Evolutionary conservation across 2,113 vertebrate genomes (phyloP), one percentile per base, ranked within the genome.

Genomic region (Zosterops pallidus): DNA sequence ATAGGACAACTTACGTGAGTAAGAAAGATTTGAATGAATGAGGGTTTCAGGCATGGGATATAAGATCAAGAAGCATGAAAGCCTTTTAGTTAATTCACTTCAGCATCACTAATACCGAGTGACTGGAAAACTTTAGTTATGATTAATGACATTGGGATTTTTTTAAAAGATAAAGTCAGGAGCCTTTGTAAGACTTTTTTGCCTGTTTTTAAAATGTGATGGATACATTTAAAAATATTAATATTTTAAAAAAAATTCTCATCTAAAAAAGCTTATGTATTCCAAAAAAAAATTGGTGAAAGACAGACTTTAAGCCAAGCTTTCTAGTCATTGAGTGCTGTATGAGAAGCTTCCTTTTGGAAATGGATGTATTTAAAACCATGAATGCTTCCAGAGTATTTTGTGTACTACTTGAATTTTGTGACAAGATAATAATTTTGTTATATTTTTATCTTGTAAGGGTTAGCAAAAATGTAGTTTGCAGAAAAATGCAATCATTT

Each of bases 31-130:
- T 94, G 83, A 88, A 91, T 81, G 91, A 89, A 75, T 64, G 84
- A 71, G 64, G 33, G 42, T 81, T 96, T 92, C 88, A 95, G 85
- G 64, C 64, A 41, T 81, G 60, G 76, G 64, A 90, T 92, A 64
- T 77, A 90, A 90, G 93, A 96, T 96, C 88, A 94, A 97, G 93
- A 94, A 49, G 83, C 90, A 92, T 96, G 95, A 96, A 96, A 94
- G 60, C 53, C 79, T 96, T 96, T 93, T 71, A 92, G 90, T 90
- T 95, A 96, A 96, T 90, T 96, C 90, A 90, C 71, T 95, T 95
- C 80, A 93, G 49, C 71, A 89, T 94, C 64, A 55, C 71, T 94
- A 94, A 95, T 82, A 77, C 33, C 67, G 70, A 95, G 52, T 94
- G 93, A 83, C 77, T 92, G 90, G 86, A 93, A 91, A 94, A 86